Percentiles rank a stretch among this genome's conserved stretches.
Evolutionary conservation across 2,888 invertebrate genomes (phyloP).

Genomic region (Polietes domitor): DNA sequence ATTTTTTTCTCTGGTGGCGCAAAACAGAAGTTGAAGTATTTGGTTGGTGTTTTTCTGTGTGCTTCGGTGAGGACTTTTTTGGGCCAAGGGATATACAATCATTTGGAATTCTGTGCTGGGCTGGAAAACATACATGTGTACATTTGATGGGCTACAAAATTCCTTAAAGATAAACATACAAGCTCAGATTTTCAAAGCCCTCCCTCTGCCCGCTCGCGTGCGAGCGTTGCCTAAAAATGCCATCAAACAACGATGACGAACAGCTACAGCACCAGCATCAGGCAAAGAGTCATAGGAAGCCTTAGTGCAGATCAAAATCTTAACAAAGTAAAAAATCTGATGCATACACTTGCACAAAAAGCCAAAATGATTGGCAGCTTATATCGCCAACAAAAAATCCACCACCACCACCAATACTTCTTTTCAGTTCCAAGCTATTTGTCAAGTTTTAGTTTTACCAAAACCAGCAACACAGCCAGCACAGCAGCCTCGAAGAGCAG

Average conservation of each 20-base stretch:
- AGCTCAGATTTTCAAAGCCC: conserved; percentile 11
- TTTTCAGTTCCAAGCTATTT: conserved; percentile 64
- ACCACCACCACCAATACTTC: conserved; percentile 7
- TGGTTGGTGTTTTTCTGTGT: conserved; percentile 30
- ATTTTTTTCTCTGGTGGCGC: conserved; percentile 65
- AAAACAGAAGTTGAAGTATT: conserved; percentile 65
- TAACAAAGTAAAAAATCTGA: conserved; percentile 24
- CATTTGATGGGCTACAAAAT: conserved; percentile 63
- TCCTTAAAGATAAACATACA: conserved; percentile 64
- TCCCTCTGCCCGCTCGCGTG: background rate
- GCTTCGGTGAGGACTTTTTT: background rate
- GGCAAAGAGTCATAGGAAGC: conserved; percentile 9
- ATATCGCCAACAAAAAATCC: conserved; percentile 41
- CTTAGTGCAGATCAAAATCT: conserved; percentile 61
- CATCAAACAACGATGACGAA: conserved; percentile 33
- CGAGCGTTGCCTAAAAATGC: conserved; percentile 33
- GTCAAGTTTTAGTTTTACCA: conserved; percentile 60
- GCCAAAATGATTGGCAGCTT: conserved; percentile 66
- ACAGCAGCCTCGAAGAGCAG: too few species aligned
- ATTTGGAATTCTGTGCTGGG: background rate
- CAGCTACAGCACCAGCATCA: background rate
- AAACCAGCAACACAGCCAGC: conserved; percentile 20
- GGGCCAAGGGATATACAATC: background rate
- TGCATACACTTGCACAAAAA: conserved; percentile 5
- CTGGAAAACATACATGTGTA: conserved; percentile 44